Evolutionary conservation across 2,888 invertebrate species (phyloP).

Genomic region (Notodonta ziczac): DNA sequence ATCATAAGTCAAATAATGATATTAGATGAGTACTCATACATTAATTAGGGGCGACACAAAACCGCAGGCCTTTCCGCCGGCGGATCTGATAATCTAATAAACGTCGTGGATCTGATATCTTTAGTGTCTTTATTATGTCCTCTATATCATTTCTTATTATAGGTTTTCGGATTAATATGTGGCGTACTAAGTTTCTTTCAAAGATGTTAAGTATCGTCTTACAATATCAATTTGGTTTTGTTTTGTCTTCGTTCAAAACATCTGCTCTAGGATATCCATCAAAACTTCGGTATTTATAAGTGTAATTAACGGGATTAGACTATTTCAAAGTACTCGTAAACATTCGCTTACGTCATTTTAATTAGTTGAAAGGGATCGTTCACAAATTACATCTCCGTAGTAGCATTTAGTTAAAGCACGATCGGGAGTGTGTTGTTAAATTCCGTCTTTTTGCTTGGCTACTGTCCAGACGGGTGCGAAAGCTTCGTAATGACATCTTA

Average conservation of each 20-base stretch:
- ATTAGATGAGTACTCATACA: conserved; percentile 5
- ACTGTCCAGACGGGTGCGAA: conserved; percentile 45
- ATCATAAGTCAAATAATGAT: conserved; percentile 15
- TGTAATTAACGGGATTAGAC: background rate
- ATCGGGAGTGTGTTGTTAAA: conserved; percentile 25
- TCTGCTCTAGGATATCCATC: background rate
- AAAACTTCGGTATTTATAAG: background rate
- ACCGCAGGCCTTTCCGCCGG: conserved; percentile 8
- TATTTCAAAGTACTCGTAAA: background rate
- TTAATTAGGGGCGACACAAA: conserved; percentile 3
- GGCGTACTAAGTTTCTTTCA: too few relatives aligned
- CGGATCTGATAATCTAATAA: conserved; percentile 20
- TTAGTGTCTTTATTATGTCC: conserved; percentile 10
- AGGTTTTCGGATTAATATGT: background rate
- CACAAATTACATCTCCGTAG: background rate
- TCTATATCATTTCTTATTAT: conserved; percentile 3
- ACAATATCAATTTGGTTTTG: too few relatives aligned
- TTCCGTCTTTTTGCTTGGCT: conserved; percentile 46
- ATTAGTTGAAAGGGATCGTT: conserved; percentile 1
- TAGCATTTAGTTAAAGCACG: conserved; percentile 15
- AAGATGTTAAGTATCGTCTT: too few relatives aligned
- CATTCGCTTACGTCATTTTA: background rate
- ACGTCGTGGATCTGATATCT: conserved; percentile 20
- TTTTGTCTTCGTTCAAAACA: too few relatives aligned
- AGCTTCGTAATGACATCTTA: conserved; percentile 55